These are phyloP conservation scores for Clamator glandarius DNA, from an alignment of 2,797 vertebrate genomes.

Conservation along the genomic window DNA sequence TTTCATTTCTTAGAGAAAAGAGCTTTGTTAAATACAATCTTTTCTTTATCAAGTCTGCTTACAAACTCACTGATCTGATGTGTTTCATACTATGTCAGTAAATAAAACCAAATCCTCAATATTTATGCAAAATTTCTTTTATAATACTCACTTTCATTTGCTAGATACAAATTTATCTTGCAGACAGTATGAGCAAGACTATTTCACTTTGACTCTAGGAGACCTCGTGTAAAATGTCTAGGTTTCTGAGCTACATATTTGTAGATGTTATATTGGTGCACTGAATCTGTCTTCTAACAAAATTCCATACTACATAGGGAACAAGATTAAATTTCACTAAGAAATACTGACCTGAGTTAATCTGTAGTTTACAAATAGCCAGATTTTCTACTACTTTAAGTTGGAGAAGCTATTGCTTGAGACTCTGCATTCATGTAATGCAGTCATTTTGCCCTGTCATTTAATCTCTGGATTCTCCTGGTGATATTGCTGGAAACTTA, in stretches of 20 bases:
- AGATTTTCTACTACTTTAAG: background rate
- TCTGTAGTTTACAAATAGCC: background rate
- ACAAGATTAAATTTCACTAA: background rate
- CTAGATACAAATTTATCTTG: background rate
- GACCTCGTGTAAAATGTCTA: background rate
- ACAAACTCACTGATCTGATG: background rate
- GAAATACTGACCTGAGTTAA: background rate
- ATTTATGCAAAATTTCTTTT: background rate
- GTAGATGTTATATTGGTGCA: background rate
- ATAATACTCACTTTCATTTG: background rate
- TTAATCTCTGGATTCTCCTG: background rate
- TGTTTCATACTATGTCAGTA: background rate
- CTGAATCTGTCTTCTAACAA: background rate
- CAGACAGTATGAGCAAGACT: background rate
- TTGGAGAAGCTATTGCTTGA: background rate
- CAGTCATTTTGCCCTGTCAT: background rate
- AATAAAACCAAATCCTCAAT: background rate
- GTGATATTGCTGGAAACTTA: background rate
- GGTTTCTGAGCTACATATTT: background rate
- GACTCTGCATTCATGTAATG: background rate
- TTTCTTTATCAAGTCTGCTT: background rate
- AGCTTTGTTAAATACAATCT: background rate
- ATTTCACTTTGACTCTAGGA: background rate
- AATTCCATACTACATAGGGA: background rate
- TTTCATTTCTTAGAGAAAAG: background rate